Base-by-base conservation (phyloP, 2,797 vertebrate species). In the Eutrigla gurnardus region DNA sequence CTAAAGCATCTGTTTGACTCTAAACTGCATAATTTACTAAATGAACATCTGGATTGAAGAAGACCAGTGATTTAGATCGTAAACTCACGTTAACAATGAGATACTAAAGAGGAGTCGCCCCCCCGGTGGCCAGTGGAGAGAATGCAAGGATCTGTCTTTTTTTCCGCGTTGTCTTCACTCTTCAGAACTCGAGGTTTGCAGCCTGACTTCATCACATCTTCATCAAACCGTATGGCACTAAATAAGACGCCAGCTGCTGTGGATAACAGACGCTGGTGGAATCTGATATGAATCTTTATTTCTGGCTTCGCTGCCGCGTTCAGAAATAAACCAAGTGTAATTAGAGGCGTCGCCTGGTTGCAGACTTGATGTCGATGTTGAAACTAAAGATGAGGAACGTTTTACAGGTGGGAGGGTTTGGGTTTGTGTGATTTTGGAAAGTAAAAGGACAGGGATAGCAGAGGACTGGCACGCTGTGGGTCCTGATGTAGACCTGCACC, bases 231-330 rank as follows among this genome's bases (percentile, higher is more conserved):
- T 57, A 39, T 32, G 25, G 25, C 25, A 25, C 25, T 25, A 25
- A 25, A 25, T 25, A 25, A 25, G 2, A 17, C 49, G 11, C 53
- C 58, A 70, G 65, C 50, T 80, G 72, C 13, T 49, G 50, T 25
- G 40, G 39, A 59, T 53, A 65, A 79, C 46, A 69, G 55, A 63
- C 69, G 53, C 59, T 18, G 60, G 14, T 18, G 40, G 32, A 55
- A 62, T 68, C 55, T 2, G 8, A 17, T 58, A 45, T 72, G 49
- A 18, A 72, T 73, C 46, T 54, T 49, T 49, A 32, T 63, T 71
- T 33, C 40, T 64, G 55, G 37, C 39, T 36, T 53, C 49, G 13
- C 17, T 18, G 75, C 25, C n/a, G 11, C 54, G 52, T 36, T 74
- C 33, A 32, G 35, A 74, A n/a, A 43, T 45, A 45, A 64, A 10